These are phyloP conservation scores for Pseudorasbora parva DNA, from an alignment of 2,113 vertebrate species.

Conservation along the genomic window DNA sequence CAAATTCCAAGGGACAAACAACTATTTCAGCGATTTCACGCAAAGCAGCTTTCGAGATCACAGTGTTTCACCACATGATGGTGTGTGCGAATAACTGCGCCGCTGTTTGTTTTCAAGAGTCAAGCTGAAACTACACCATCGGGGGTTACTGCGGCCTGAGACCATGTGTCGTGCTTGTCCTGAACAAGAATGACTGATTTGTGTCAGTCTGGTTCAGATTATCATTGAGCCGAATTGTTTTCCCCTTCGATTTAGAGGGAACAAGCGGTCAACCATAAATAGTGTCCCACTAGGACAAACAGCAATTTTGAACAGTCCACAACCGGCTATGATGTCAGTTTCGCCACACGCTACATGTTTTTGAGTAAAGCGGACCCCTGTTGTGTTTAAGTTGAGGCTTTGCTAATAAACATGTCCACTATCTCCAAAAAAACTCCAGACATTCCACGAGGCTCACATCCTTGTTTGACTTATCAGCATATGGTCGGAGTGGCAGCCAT, in stretches of 20 bases:
- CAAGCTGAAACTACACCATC: conserved; percentile 30
- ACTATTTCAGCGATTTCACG: background rate
- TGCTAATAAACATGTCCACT: conserved; percentile 55
- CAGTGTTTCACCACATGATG: conserved; percentile 3
- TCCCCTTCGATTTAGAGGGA: background rate
- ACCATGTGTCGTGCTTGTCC: background rate
- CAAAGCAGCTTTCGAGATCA: conserved; percentile 25
- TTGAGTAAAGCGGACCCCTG: conserved; percentile 8
- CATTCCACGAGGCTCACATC: conserved; percentile 60
- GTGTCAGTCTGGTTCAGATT: conserved; percentile 13
- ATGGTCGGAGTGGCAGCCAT: conserved; percentile 57
- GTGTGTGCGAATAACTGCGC: background rate
- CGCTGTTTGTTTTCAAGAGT: conserved; percentile 30
- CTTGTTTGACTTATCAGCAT: conserved; percentile 57
- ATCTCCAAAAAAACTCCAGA: conserved; percentile 53
- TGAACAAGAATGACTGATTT: conserved; percentile 3
- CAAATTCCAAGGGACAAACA: conserved; percentile 6
- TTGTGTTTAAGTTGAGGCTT: conserved; percentile 48
- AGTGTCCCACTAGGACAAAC: background rate
- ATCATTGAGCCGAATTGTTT: background rate
- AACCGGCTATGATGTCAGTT: background rate
- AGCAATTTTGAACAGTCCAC: background rate
- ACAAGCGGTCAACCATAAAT: background rate
- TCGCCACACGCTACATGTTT: background rate
- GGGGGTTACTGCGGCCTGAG: background rate